Conservation (phyloP, 1,140 invertebrate genomes). For the Bombus superbus region DNA sequence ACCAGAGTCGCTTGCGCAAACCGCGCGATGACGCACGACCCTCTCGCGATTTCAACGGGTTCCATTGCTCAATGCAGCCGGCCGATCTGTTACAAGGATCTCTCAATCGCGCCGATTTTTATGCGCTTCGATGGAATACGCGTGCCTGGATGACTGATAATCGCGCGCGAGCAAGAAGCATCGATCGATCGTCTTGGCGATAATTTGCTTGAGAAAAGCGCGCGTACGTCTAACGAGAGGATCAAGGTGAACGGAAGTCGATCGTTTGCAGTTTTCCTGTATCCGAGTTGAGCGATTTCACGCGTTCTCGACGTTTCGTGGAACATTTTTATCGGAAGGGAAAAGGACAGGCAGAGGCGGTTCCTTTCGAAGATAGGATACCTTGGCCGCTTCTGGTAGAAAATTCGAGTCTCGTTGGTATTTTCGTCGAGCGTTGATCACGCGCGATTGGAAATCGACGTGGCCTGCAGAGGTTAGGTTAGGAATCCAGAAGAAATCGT, state of each 20-base stretch:
- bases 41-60: constrained; percentile 28
- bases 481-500: background rate
- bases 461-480: background rate
- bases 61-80: constrained; percentile 5
- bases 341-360: no score
- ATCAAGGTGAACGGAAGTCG: background rate
- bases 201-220: background rate
- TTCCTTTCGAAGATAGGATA: background rate
- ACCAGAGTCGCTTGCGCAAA: constrained; percentile 34
- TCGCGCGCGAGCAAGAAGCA: background rate
- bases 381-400: background rate
- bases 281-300: no score
- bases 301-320: background rate
- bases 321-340: no score
- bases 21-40: constrained; percentile 27
- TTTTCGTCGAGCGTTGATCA: background rate
- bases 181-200: background rate
- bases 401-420: background rate
- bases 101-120: constrained; percentile 44
- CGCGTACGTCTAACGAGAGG: no score
- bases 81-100: constrained; percentile 47
- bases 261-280: background rate
- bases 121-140: background rate
- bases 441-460: background rate
- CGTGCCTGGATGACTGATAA: background rate